Base-by-base conservation (phyloP, 2,113 vertebrate genomes). In the Calyptommatus sinebrachiatus region DNA sequence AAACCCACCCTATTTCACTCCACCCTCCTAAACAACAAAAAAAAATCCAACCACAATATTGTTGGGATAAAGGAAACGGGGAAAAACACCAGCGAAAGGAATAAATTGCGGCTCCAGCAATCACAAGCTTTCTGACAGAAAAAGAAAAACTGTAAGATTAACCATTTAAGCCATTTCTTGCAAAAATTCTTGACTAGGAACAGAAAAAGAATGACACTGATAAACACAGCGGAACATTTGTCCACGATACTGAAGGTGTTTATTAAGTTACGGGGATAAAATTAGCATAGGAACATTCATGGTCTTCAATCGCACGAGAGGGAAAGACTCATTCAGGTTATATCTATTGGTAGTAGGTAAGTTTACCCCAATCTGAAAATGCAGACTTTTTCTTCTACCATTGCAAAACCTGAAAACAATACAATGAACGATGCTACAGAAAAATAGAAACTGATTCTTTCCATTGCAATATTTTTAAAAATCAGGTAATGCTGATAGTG, bases 381-480 rank as follows among this genome's bases (percentile, higher is more conserved):
- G 31, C 85, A 87, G 63, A 76, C 87, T 88, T 84, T 81, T 87
- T 88, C 62, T 22, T n/a, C 89, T 89, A 80, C 65, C 65, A 14
- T 66, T 66, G 65, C 65, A 88, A 31, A 57, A 16, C 16, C 88
- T 89, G 91, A 87, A 93, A 84, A 91, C 83, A 69, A 77, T 53
- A 41, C 74, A 87, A 91, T 91, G 90, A 91, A 91, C 88, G 78
- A 86, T 77, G 76, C 84, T 81, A 85, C 67, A 20, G 86, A 90
- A 91, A 92, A 88, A 92, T 88, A 87, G 85, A 87, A 89, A 82
- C 48, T 50, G 86, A 88, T 87, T 87, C 81, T 85, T 90, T 88
- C 83, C 88, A 91, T 83, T 3, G 83, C 82, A 89, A 78, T 57
- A 57, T 18, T 88, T 41, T 90, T 89, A 92, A 87, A 80, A 84